Base-by-base conservation (phyloP, 1,140 invertebrate species). In the Scaptomyza montana region DNA sequence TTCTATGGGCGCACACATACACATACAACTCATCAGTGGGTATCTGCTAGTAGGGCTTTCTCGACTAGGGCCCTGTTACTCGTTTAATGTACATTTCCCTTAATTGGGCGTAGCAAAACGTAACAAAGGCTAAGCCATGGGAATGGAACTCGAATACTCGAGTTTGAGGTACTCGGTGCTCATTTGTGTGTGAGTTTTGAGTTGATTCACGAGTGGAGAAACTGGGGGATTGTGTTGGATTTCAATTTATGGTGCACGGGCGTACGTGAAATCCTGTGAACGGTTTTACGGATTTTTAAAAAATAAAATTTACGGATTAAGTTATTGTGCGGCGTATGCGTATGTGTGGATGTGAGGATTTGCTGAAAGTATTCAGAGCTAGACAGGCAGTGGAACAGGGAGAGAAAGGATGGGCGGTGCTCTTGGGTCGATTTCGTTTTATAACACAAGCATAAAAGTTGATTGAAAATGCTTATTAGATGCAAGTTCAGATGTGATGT, bases 391-490 rank as follows among this genome's bases (percentile, higher is more conserved):
- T 51, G 10, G 13, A 39, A 19, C 8, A n/a, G n/a, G 13, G 47
- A 36, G 13, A 33, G 30, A 6, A 0, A 33, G 62, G 9, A 13
- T 64, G 64, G 64, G 67, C 57, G 75, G 70, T 43, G 70, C 84
- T 77, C 75, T 82, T 55, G 77, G 84, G 85, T 91, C 87, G 89
- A 91, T 91, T 91, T 87, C 77, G 75, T 87, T 91, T 91, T 91
- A 91, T 80, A 91, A 70, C 86, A 75, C 53, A 74, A 80, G 69
- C 90, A 91, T 91, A 91, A 91, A 91, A 91, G 90, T 90, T 91
- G 90, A 91, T 91, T 91, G 90, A 91, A 91, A 91, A 91, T 91
- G 90, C 90, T 91, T 91, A 91, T 91, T 91, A 91, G 90, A 91
- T 91, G 82, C 90, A 90, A 91, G 90, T 91, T 91, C 91, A 91